Evolutionary conservation across 2,888 invertebrate genomes (phyloP).

Genomic region (Epistrophe eligans): DNA sequence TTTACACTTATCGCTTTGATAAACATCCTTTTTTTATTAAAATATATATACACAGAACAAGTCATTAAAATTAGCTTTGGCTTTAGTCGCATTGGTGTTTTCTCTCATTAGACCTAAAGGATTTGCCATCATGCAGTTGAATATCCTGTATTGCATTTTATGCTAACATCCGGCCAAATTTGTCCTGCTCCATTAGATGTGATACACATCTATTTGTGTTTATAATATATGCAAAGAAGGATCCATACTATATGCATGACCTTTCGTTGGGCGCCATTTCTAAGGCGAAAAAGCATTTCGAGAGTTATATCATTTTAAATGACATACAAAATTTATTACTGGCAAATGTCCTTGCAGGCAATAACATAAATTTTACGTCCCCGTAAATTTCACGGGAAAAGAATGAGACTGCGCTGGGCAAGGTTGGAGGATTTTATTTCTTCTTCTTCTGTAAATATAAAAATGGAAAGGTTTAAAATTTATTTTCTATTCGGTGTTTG

Average conservation of each 20-base stretch:
- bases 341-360: conserved; percentile 65
- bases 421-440: neutral
- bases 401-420: conserved; percentile 2
- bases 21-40: conserved; percentile 51
- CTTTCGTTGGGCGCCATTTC: conserved; percentile 55
- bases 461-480: conserved; percentile 42
- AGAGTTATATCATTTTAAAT: conserved; percentile 72
- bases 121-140: neutral
- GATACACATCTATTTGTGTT: conserved; percentile 10
- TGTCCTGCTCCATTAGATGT: conserved; percentile 62
- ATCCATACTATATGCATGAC: neutral
- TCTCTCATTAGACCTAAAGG: conserved; percentile 38
- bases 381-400: conserved; percentile 38
- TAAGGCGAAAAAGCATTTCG: conserved; percentile 27
- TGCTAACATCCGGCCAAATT: conserved; percentile 43
- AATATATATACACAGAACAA: conserved; percentile 3
- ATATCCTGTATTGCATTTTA: conserved; percentile 33
- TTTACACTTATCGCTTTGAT: conserved; percentile 56
- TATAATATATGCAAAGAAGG: neutral
- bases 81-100: conserved; percentile 1
- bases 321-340: conserved; percentile 72
- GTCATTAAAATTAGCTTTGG: conserved; percentile 58
- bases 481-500: conserved; percentile 56
- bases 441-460: conserved; percentile 1
- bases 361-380: conserved; percentile 64